These are phyloP conservation scores for Sebastes miniatus DNA, from an alignment of 2,797 vertebrate genomes.

Conservation along the genomic window DNA sequence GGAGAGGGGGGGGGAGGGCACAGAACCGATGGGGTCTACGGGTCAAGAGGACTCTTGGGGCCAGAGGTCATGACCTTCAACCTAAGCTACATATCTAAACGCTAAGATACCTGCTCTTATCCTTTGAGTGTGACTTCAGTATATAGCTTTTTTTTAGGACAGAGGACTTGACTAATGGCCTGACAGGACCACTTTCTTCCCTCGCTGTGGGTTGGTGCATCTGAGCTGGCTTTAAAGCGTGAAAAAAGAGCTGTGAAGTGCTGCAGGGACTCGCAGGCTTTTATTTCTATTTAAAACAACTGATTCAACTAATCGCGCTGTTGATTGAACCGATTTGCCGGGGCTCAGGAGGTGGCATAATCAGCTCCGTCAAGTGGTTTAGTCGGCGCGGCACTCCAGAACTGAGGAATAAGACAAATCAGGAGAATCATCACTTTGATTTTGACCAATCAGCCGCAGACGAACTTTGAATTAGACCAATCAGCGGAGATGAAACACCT, in stretches of 20 bases:
- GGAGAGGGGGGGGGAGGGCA: background rate
- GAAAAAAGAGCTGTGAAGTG: conserved; percentile 6
- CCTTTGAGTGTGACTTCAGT: background rate
- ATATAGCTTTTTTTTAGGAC: background rate
- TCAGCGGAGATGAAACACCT: conserved; percentile 61
- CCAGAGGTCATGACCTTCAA: conserved; percentile 10
- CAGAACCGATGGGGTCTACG: conserved; percentile 53
- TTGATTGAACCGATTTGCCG: conserved; percentile 71
- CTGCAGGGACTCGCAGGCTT: conserved; percentile 31
- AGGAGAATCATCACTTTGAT: conserved; percentile 65
- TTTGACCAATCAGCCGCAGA: conserved; percentile 67
- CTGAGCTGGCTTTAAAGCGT: background rate
- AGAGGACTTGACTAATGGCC: conserved; percentile 26
- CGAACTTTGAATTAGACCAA: conserved; percentile 55
- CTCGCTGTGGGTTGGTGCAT: background rate
- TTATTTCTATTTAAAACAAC: conserved; percentile 67
- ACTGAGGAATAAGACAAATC: conserved; percentile 64
- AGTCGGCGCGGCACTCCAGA: conserved; percentile 43
- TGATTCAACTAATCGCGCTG: conserved; percentile 67
- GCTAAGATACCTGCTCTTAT: background rate
- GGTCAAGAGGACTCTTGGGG: background rate
- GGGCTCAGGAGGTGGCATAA: conserved; percentile 60
- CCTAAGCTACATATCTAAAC: background rate
- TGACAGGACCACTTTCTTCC: conserved; percentile 16
- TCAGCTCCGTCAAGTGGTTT: conserved; percentile 63